phyloP scores from a whole-genome alignment of 2,797 vertebrate genomes.

The Triplophysa yarkandensis region DNA sequence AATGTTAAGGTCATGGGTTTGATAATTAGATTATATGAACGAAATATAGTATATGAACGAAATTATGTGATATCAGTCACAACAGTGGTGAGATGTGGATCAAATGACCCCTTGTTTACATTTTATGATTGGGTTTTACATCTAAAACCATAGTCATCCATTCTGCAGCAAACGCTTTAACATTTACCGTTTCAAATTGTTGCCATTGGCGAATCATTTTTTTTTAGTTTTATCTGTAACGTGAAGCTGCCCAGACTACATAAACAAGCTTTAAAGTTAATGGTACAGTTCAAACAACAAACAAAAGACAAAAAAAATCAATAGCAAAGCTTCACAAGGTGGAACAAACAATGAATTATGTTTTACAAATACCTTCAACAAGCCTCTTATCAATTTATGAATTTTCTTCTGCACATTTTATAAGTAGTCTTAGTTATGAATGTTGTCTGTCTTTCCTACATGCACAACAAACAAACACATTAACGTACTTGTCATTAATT shows the following conservation, averaged over 20 bases:
- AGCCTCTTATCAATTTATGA: slow-evolving; percentile 22
- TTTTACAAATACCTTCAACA: slow-evolving; percentile 2
- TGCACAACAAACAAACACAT: neutral
- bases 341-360: slow-evolving; percentile 17
- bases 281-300: too few species aligned
- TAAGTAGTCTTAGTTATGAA: neutral
- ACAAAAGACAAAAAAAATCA: too few species aligned
- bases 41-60: neutral
- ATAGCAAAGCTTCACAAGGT: slow-evolving; percentile 5
- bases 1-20: neutral
- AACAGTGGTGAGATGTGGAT: neutral
- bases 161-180: too few species aligned
- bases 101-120: neutral
- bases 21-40: neutral
- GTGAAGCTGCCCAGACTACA: neutral
- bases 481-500: neutral
- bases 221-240: neutral
- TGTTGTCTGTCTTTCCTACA: neutral
- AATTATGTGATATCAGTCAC: neutral
- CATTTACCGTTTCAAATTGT: too few species aligned
- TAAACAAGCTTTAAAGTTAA: neutral
- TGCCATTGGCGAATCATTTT: neutral
- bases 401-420: neutral
- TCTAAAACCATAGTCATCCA: too few species aligned
- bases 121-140: neutral